A percentile compares a stretch with the other conserved stretches of the same genome.
Evolutionary conservation across 2,113 vertebrate species (phyloP).

Genomic region (Rostratula benghalensis): DNA sequence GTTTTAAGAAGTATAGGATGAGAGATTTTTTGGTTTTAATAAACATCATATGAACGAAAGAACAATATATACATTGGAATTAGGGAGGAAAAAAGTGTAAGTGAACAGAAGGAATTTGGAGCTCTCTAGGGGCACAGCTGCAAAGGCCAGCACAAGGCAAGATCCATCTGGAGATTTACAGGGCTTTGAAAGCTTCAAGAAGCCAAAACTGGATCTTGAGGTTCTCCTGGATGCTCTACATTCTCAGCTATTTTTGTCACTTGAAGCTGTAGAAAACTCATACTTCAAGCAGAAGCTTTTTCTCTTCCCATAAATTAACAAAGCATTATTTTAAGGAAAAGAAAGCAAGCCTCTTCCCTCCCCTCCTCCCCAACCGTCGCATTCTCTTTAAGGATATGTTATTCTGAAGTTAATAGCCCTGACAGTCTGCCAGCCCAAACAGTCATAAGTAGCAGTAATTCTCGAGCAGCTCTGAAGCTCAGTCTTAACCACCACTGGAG

Average conservation of each 20-base stretch:
- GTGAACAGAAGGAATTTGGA: background rate
- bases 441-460: slow-evolving; percentile 73
- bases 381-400: slow-evolving; percentile 56
- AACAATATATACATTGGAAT: background rate
- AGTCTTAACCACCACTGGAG: slow-evolving; percentile 56
- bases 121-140: background rate
- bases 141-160: background rate
- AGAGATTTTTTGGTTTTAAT: background rate
- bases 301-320: slow-evolving; percentile 64
- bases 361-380: background rate
- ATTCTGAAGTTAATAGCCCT: slow-evolving; percentile 75
- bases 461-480: slow-evolving; percentile 66
- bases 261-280: background rate
- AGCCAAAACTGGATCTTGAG: background rate
- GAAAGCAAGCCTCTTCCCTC: background rate
- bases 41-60: slow-evolving; percentile 1
- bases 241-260: slow-evolving; percentile 26
- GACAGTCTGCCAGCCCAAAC: slow-evolving; percentile 74
- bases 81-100: background rate
- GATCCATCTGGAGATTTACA: background rate
- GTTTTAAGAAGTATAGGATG: background rate
- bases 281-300: slow-evolving; percentile 3
- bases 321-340: slow-evolving; percentile 13
- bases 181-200: background rate
- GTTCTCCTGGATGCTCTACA: background rate